A percentile compares a stretch with the other conserved stretches of the same genome.
These are phyloP conservation scores for Ischnura elegans DNA, from an alignment of 2,888 invertebrate genomes.

Conservation along the genomic window DNA sequence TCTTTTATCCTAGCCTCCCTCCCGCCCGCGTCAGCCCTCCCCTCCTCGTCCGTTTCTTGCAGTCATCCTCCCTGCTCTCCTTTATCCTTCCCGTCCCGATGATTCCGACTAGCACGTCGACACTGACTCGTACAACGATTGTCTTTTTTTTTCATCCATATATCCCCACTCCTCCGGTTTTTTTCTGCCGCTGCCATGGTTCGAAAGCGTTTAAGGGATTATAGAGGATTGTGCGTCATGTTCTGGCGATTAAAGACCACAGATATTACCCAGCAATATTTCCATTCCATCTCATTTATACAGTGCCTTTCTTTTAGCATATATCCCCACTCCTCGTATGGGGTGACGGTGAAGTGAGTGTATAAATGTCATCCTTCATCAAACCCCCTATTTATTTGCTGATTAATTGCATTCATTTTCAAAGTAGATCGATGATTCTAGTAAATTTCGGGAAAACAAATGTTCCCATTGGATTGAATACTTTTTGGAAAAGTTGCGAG, in stretches of 20 bases:
- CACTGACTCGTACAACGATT: background rate
- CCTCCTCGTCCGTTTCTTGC: background rate
- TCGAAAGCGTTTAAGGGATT: constrained; percentile 17
- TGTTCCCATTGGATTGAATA: too few species aligned
- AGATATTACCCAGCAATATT: background rate
- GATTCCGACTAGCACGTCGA: background rate
- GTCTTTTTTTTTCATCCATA: background rate
- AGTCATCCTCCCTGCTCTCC: background rate
- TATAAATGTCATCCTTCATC: too few species aligned
- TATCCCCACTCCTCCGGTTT: background rate
- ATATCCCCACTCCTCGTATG: too few species aligned
- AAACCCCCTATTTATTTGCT: too few species aligned
- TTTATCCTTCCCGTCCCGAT: background rate
- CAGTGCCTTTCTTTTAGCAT: background rate
- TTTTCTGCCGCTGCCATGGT: background rate
- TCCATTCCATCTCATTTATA: background rate
- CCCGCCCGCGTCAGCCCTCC: background rate
- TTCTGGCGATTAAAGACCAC: background rate
- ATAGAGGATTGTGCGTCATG: background rate
- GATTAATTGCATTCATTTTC: too few species aligned
- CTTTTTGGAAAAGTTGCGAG: too few species aligned
- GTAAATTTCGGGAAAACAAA: too few species aligned
- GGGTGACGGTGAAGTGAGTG: too few species aligned
- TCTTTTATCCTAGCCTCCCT: constrained; percentile 36
- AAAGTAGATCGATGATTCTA: too few species aligned